Conservation (phyloP, 2,797 vertebrate species). For the Esox lucius region DNA sequence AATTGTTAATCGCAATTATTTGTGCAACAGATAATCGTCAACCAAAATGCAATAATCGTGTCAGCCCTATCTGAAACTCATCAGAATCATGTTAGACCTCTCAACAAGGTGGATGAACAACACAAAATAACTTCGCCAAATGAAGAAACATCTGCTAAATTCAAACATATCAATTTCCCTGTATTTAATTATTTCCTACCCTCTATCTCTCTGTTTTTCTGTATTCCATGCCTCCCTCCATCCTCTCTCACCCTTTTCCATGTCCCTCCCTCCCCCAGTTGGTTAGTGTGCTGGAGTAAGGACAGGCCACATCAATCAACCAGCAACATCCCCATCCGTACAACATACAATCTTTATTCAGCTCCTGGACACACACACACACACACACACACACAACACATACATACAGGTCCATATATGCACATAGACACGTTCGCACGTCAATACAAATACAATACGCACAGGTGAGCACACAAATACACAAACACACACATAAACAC, state of each 20-base stretch:
- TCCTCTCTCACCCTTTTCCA: conserved; percentile 13
- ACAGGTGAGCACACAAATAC: no score
- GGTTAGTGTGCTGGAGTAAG: conserved; percentile 27
- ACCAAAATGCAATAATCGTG: no score
- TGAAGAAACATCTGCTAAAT: background rate
- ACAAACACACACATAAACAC: no score
- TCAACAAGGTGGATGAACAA: background rate
- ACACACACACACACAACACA: no score
- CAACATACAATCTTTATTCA: conserved; percentile 35
- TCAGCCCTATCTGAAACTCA: no score
- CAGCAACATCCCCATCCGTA: background rate
- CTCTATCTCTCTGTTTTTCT: background rate
- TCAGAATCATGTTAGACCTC: conserved; percentile 4
- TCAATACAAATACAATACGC: no score
- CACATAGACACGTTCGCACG: no score
- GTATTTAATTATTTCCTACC: background rate
- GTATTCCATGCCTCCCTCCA: conserved; percentile 1
- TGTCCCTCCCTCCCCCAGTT: background rate
- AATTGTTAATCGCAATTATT: no score
- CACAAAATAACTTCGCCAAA: background rate
- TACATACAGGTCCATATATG: no score
- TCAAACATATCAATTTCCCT: background rate
- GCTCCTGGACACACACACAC: no score
- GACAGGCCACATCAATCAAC: conserved; percentile 5
- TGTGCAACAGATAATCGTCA: no score